These are phyloP conservation scores for Alectoris magna DNA, from an alignment of 2,797 vertebrate genomes.

Conservation along the genomic window DNA sequence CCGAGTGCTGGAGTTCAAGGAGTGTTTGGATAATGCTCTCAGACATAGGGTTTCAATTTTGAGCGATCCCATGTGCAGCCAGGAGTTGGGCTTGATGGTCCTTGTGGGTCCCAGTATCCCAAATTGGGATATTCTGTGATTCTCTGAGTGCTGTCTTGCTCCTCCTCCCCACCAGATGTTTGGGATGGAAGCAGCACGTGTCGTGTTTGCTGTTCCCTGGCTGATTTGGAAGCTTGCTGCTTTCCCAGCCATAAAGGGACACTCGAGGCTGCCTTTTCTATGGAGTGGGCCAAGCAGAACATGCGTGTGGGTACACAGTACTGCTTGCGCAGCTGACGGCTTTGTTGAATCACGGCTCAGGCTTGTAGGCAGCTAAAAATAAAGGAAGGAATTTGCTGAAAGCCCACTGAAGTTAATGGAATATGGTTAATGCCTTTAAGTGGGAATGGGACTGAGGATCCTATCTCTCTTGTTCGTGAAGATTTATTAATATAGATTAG, in stretches of 20 bases:
- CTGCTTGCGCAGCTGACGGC: slow-evolving; percentile 5
- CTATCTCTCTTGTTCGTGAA: background rate
- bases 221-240: background rate
- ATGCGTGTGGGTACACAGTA: background rate
- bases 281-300: slow-evolving; percentile 26
- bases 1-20: no score
- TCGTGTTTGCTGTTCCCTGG: background rate
- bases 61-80: no score
- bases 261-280: background rate
- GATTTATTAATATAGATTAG: background rate
- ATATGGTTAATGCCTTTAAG: background rate
- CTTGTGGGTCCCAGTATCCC: no score
- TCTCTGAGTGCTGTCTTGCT: background rate
- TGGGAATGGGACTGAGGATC: background rate
- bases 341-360: slow-evolving; percentile 41
- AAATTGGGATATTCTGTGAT: no score
- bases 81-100: no score
- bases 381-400: background rate
- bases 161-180: rapidly evolving
- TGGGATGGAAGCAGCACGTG: background rate
- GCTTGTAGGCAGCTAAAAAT: slow-evolving; percentile 49
- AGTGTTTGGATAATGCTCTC: no score
- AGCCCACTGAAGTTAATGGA: slow-evolving; percentile 25
- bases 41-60: no score
- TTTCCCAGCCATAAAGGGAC: background rate